phyloP scores from a whole-genome alignment of 2,113 vertebrate species.

The Marmota monax region DNA sequence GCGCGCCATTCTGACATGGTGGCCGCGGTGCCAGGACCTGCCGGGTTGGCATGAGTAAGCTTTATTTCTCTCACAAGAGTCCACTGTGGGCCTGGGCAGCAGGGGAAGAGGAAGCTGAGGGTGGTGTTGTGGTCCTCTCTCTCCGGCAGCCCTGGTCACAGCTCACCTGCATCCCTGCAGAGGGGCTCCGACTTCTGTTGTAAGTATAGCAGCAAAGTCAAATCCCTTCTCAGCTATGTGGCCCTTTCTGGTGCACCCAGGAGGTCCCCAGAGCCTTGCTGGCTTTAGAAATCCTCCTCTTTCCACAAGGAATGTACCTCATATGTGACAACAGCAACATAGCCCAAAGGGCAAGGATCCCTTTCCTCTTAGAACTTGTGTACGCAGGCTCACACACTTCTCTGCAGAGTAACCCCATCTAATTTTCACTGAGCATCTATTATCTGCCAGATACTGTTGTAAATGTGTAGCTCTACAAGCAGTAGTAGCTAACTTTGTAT shows the following conservation, averaged over 20 bases:
- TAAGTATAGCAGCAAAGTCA: background rate
- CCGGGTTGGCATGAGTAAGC: background rate
- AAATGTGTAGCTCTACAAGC: background rate
- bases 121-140: background rate
- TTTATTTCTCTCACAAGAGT: background rate
- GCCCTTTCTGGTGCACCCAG: too few species aligned
- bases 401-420: background rate
- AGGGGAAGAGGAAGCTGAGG: background rate
- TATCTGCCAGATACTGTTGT: background rate
- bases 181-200: background rate
- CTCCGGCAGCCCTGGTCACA: background rate
- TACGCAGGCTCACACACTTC: background rate
- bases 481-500: background rate
- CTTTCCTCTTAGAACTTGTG: background rate
- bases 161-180: background rate
- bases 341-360: background rate
- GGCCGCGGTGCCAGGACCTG: fast-evolving
- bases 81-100: too few species aligned
- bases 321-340: background rate
- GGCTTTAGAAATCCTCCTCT: background rate
- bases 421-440: background rate
- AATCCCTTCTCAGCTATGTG: background rate
- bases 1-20: background rate
- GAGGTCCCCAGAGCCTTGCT: background rate
- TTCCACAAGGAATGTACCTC: background rate